Percentiles rank a stretch among this genome's conserved stretches.
Evolutionary conservation across 2,888 invertebrate genomes (phyloP).

Genomic region (Escarpia spicata): DNA sequence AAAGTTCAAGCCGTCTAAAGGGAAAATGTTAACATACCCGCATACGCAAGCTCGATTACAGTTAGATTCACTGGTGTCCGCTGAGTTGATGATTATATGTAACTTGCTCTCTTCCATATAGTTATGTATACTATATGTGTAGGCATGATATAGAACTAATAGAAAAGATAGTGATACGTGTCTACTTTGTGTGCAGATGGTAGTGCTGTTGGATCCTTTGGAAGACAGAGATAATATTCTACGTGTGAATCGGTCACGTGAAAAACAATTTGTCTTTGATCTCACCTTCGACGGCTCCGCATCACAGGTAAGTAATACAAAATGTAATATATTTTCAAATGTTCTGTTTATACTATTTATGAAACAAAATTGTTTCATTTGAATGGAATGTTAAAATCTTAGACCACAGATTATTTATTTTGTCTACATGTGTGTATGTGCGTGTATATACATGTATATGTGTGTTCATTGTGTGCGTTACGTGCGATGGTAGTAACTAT

Average conservation of each 20-base stretch:
- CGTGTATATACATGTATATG: no score
- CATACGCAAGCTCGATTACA: no score
- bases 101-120: not conserved
- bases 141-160: not conserved
- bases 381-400: no score
- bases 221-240: slow-evolving; percentile 72
- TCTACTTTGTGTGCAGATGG: slow-evolving; percentile 68
- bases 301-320: slow-evolving; percentile 75
- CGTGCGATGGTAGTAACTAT: no score
- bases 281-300: slow-evolving; percentile 87
- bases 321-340: not conserved
- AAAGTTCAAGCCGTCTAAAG: no score
- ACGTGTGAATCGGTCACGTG: slow-evolving; percentile 76
- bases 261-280: slow-evolving; percentile 90
- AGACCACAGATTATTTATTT: no score
- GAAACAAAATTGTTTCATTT: no score
- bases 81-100: not conserved
- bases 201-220: slow-evolving; percentile 75
- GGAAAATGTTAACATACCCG: no score
- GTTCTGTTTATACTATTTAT: no score
- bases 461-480: no score
- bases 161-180: not conserved
- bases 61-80: no score
- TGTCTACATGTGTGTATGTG: no score
- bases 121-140: not conserved